Conservation (phyloP, 2,797 vertebrate genomes). For the Octomys mimax region DNA sequence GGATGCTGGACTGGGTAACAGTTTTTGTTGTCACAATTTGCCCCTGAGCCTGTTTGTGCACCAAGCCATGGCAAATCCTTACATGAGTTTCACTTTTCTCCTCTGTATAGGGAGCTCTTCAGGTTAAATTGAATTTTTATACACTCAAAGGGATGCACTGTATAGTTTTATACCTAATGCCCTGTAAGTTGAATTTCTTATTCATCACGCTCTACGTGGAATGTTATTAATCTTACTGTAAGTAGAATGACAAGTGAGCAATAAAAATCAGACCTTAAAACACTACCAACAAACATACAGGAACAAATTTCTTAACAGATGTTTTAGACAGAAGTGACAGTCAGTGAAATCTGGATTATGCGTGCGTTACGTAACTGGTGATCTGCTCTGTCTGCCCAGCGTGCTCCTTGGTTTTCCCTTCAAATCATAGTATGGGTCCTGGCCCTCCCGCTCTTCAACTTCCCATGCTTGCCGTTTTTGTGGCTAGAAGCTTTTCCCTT, state of each 20-base stretch:
- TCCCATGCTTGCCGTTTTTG: background rate
- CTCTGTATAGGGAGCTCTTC: slow-evolving; percentile 29
- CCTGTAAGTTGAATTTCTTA: slow-evolving; percentile 54
- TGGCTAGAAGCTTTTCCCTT: background rate
- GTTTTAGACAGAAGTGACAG: slow-evolving; percentile 55
- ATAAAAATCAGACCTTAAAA: slow-evolving; percentile 69
- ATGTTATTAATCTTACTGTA: slow-evolving; percentile 78
- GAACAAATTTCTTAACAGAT: slow-evolving; percentile 26
- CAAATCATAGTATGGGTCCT: background rate
- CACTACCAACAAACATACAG: slow-evolving; percentile 42
- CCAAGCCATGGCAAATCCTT: background rate
- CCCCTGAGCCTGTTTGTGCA: slow-evolving; percentile 62
- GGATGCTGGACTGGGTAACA: background rate
- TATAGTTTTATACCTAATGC: slow-evolving; percentile 51
- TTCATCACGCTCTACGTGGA: slow-evolving; percentile 58
- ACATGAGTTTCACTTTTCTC: slow-evolving; percentile 72
- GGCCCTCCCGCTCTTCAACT: background rate
- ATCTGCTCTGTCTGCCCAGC: background rate
- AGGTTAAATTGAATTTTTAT: slow-evolving; percentile 35
- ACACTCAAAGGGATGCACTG: slow-evolving; percentile 27
- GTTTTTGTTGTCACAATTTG: slow-evolving; percentile 58
- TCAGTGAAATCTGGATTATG: slow-evolving; percentile 51
- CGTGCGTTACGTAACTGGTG: slow-evolving; percentile 37
- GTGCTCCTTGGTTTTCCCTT: slow-evolving; percentile 40
- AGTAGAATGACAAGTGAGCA: slow-evolving; percentile 79